Base-by-base conservation (phyloP, 2,888 invertebrate species). In the Orthosia cruda region DNA sequence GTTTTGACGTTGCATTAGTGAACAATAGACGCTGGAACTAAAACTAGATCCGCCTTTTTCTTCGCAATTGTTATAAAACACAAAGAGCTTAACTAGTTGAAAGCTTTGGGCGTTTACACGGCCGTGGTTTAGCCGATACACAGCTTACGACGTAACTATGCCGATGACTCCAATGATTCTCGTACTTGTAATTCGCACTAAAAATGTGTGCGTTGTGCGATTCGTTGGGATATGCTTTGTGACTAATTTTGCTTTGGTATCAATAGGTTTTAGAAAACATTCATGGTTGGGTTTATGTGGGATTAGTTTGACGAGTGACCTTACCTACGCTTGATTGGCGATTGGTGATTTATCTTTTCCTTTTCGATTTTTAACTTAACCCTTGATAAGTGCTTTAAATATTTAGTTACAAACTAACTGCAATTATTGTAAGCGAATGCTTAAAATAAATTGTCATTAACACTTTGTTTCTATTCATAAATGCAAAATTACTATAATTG, bases 1-100 rank as follows among this genome's bases (percentile, higher is more conserved):
- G 91, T 91, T 93, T 92, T 92, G 92, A 91, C 91, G 92, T 90
- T 94, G 93, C 94, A 94, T 95, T 95, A 95, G 91, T 85, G 90
- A 93, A 95, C 95, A 95, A 95, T 93, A 84, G 94, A 87, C 84
- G 89, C 86, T 90, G 88, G 91, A 94, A 94, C 94, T 93, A 92
- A 92, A 92, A 92, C 93, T 92, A 90, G 89, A 91, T 89, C 90
- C 87, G 86, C 92, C 93, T 93, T 93, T 94, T 26, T 94, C 94
- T 93, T 93, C 88, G 82, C 91, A 89, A 93, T 94, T 94, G 94
- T 94, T 94, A 90, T 86, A 92, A 94, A 92, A 94, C 92, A 94
- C 93, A 93, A 93, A 92, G 92, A 89, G 89, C 80, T 87, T 90
- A 91, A 91, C 90, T 90, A 91, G 91, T 90, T 94, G 92, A 95